phyloP scores from a whole-genome alignment of 1,140 invertebrate genomes.

The Thaumatotibia leucotreta region DNA sequence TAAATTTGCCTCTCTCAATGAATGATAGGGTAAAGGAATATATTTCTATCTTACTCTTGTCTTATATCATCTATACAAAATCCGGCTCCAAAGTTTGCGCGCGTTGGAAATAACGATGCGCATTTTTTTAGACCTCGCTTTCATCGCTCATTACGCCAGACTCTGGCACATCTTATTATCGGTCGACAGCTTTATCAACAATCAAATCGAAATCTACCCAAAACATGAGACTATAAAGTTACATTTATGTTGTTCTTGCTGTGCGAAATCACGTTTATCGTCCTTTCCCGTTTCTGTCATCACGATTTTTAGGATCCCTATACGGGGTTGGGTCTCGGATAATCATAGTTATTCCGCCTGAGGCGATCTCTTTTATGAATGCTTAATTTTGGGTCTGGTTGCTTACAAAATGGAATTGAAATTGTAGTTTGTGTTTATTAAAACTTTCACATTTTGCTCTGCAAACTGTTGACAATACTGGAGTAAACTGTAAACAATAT shows the following conservation, averaged over 20 bases:
- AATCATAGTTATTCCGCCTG: conserved; percentile 62
- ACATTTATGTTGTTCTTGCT: conserved; percentile 18
- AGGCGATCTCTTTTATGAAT: conserved; percentile 62
- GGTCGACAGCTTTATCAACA: conserved; percentile 23
- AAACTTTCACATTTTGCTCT: too few species aligned
- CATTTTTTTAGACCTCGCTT: conserved; percentile 41
- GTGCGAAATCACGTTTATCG: conserved; percentile 39
- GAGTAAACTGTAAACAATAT: too few species aligned
- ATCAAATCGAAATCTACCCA: conserved; percentile 20
- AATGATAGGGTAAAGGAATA: neutral
- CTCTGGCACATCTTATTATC: conserved; percentile 57
- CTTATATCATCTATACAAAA: conserved; percentile 19
- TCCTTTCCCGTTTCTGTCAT: conserved; percentile 44
- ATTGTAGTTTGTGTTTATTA: too few species aligned
- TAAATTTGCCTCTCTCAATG: neutral
- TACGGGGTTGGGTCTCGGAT: conserved; percentile 44
- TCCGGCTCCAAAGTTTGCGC: conserved; percentile 19
- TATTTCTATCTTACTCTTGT: neutral
- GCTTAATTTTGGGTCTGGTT: conserved; percentile 51
- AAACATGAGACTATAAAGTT: conserved; percentile 23
- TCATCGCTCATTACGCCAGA: conserved; percentile 53
- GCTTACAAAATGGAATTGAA: conserved; percentile 38
- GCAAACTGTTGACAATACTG: too few species aligned
- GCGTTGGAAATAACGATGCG: conserved; percentile 40
- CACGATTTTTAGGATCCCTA: conserved; percentile 50